Evolutionary conservation across 2,113 vertebrate species (phyloP), one percentile per base, ranked within the genome.

Genomic region (Labeo rohita): DNA sequence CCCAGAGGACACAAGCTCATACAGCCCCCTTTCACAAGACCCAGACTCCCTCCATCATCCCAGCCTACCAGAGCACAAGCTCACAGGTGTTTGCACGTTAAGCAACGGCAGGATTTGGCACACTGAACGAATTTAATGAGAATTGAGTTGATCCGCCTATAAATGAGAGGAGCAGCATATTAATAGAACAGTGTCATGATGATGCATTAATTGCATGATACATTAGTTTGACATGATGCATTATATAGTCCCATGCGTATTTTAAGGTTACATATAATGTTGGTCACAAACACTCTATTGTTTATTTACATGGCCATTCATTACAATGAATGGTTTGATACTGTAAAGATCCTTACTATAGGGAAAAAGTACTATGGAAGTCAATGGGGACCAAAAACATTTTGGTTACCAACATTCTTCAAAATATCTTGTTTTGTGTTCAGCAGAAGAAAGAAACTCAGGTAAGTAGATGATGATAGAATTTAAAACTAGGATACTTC

Each of bases 1-100:
- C 12, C 13, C 79, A 65, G 89, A 79, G 87, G 87, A 81, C 81
- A 87, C 80, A 89, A 90, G 72, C 86, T 45, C 85, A 86, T 75
- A 61, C 36, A 18, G 8, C 36, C 36, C 59, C 80, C 86, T 54
- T 74, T 77, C 84, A 73, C 39, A 47, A 73, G 70, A 73, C 18
- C 39, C 39, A 21, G 8, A 73, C 45, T 39, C 21, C 49, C 39
- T 15, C 45, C 36, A 70, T 86, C 90, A 86, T 80, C 49, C 56
- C 87, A 86, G 92, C 90, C 84, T 49, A 49, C 45, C 28, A 54
- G 75, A 77, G 8, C 28, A 50, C 49, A 54, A 18, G 13, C 28
- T 36, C 75, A 54, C 75, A 77, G 75, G 75, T 77, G 75, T 54
- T 77, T 84, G 87, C 87, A 83, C n/a, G 23, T 23, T 84, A 49